Percentiles rank a stretch among this genome's conserved stretches.
These are phyloP conservation scores for Lampris megalopsis DNA, from an alignment of 2,113 vertebrate species.

Conservation along the genomic window DNA sequence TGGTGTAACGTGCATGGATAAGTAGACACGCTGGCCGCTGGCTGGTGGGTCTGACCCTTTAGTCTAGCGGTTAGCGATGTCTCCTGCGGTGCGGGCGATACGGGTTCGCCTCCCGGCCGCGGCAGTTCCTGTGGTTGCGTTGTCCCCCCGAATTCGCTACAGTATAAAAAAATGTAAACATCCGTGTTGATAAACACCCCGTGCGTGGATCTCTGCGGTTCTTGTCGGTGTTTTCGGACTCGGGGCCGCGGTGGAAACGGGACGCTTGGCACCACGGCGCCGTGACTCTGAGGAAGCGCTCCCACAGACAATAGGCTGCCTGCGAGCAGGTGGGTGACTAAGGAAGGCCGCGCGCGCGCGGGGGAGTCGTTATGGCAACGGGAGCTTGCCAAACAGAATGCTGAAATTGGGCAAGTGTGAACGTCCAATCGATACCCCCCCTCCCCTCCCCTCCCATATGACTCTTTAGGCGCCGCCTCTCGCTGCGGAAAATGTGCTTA, in stretches of 20 bases:
- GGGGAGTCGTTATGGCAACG: conserved; percentile 82
- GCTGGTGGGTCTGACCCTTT: too few species aligned
- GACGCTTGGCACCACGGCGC: conserved; percentile 20
- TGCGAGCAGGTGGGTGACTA: conserved; percentile 77
- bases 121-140: too few species aligned
- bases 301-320: conserved; percentile 69
- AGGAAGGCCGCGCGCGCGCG: conserved; percentile 55
- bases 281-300: conserved; percentile 62
- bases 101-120: too few species aligned
- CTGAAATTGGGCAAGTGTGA: conserved; percentile 76
- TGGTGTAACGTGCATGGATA: too few species aligned
- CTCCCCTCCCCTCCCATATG: conserved; percentile 66
- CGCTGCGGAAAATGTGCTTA: conserved; percentile 52
- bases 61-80: too few species aligned
- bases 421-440: conserved; percentile 67
- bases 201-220: too few species aligned
- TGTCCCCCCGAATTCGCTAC: too few species aligned
- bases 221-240: neutral
- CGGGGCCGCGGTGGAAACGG: neutral
- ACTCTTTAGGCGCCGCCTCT: conserved; percentile 64
- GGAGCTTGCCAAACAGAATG: conserved; percentile 76
- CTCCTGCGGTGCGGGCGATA: too few species aligned
- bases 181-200: too few species aligned
- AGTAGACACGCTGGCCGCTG: too few species aligned
- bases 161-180: too few species aligned